These are phyloP conservation scores for Antheraea yamamai DNA, from an alignment of 2,888 invertebrate genomes.

Conservation along the genomic window DNA sequence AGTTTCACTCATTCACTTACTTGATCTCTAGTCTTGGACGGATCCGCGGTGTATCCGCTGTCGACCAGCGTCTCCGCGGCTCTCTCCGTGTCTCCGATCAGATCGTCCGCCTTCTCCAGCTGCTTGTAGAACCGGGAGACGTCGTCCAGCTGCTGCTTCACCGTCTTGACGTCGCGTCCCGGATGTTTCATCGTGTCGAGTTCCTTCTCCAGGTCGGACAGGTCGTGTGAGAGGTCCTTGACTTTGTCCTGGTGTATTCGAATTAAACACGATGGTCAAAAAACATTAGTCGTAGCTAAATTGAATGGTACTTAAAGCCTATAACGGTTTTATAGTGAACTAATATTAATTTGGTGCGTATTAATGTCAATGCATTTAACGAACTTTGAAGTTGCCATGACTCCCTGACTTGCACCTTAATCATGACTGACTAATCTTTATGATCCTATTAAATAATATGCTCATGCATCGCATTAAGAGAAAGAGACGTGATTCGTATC, in stretches of 20 bases:
- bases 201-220: conserved; percentile 91
- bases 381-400: too few relatives aligned
- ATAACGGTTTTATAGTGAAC: too few relatives aligned
- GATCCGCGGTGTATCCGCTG: conserved; percentile 92
- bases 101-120: conserved; percentile 85
- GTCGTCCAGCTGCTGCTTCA: conserved; percentile 92
- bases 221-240: conserved; percentile 88
- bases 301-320: too few relatives aligned
- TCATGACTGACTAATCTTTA: too few relatives aligned
- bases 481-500: too few relatives aligned
- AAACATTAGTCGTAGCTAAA: too few relatives aligned
- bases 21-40: conserved; percentile 91
- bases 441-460: too few relatives aligned
- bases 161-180: conserved; percentile 92
- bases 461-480: too few relatives aligned
- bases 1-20: conserved; percentile 47
- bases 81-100: conserved; percentile 85
- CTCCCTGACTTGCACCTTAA: too few relatives aligned
- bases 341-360: too few relatives aligned
- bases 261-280: not conserved
- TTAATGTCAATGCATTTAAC: too few relatives aligned
- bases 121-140: conserved; percentile 85
- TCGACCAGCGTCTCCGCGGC: conserved; percentile 90
- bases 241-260: conserved; percentile 86
- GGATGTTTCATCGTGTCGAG: conserved; percentile 93